phyloP scores from a whole-genome alignment of 2,888 invertebrate genomes.

The Hypomecis atomaria region DNA sequence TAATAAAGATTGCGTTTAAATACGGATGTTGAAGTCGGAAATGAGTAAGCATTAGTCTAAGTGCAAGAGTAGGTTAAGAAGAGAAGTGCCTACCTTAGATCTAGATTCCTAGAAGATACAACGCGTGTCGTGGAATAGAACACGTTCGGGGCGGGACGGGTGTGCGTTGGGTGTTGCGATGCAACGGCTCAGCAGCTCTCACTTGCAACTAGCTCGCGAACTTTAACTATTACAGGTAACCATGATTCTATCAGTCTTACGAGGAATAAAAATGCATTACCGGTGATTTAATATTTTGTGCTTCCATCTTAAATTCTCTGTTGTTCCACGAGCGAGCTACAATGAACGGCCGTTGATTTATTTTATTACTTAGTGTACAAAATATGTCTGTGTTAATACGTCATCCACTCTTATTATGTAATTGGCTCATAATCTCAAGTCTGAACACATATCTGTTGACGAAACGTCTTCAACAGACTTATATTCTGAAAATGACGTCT shows the following conservation, averaged over 20 bases:
- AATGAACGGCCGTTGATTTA: slow-evolving; percentile 20
- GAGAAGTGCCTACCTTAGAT: slow-evolving; percentile 60
- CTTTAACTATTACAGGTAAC: slow-evolving; percentile 24
- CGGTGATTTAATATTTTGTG: slow-evolving; percentile 23
- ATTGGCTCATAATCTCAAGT: slow-evolving; percentile 26
- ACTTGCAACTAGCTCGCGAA: slow-evolving; percentile 31
- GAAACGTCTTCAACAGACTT: slow-evolving; percentile 6
- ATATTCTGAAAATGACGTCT: slow-evolving; percentile 1
- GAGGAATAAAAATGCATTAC: slow-evolving; percentile 27
- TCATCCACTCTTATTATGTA: slow-evolving; percentile 17
- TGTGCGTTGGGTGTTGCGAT: slow-evolving; percentile 72
- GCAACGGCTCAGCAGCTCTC: slow-evolving; percentile 45
- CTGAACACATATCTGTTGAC: slow-evolving; percentile 16
- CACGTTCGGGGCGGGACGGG: slow-evolving; percentile 81
- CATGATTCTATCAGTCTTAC: slow-evolving; percentile 42
- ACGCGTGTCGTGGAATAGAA: slow-evolving; percentile 82
- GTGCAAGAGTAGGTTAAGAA: slow-evolving; percentile 64
- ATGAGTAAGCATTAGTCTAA: slow-evolving; percentile 49
- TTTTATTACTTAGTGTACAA: slow-evolving; percentile 17
- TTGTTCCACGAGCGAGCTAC: slow-evolving; percentile 23
- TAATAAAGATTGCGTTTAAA: too few species aligned
- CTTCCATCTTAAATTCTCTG: slow-evolving; percentile 11
- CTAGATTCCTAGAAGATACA: slow-evolving; percentile 46
- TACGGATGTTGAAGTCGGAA: slow-evolving; percentile 25
- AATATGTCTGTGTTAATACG: slow-evolving; percentile 28